Conservation (phyloP, 2,888 invertebrate genomes). For the Spisula subtruncata region DNA sequence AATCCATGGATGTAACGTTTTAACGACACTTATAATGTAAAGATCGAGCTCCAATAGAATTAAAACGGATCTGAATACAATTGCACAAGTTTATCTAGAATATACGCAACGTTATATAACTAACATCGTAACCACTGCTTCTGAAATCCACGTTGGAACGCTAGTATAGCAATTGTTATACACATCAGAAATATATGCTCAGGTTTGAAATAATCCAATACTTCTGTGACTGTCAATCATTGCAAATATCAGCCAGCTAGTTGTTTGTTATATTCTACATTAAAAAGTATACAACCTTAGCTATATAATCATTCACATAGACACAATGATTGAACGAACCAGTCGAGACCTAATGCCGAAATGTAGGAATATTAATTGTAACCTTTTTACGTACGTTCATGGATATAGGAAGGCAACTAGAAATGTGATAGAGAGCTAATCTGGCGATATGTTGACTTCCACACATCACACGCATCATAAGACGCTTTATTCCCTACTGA, state of each 20-base stretch:
- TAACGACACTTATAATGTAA: too few relatives aligned
- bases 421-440: too few relatives aligned
- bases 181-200: background rate
- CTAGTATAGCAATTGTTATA: background rate
- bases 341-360: background rate
- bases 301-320: background rate
- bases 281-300: background rate
- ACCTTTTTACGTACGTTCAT: too few relatives aligned
- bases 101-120: background rate
- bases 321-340: background rate
- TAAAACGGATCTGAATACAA: background rate
- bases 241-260: background rate
- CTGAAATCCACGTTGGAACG: background rate
- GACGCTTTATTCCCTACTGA: too few relatives aligned
- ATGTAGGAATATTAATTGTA: too few relatives aligned
- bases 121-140: background rate
- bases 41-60: too few relatives aligned
- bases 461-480: too few relatives aligned
- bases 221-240: constrained; percentile 20
- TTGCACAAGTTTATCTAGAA: background rate
- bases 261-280: constrained; percentile 7
- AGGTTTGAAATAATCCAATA: constrained; percentile 21
- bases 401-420: too few relatives aligned
- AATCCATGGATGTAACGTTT: background rate
- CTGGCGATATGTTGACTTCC: too few relatives aligned